Conservation (phyloP, 1,140 invertebrate species). For the Zaprionus vittiger region DNA sequence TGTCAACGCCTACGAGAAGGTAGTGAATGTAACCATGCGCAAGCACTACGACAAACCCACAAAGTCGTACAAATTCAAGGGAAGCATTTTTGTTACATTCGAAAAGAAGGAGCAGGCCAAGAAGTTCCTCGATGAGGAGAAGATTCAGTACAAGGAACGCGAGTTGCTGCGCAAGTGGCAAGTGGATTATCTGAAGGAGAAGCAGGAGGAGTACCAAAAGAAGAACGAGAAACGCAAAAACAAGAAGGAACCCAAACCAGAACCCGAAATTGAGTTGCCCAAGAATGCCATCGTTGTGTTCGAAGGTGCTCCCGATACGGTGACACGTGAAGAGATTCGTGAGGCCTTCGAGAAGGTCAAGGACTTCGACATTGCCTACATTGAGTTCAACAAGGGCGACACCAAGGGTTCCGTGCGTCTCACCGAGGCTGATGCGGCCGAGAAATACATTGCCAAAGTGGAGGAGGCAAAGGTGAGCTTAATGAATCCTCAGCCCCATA, state of each 20-base stretch:
- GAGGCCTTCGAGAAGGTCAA: constrained; percentile 87
- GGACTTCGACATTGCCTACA: constrained; percentile 88
- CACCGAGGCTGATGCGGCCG: constrained; percentile 88
- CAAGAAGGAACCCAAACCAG: constrained; percentile 85
- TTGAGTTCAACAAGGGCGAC: constrained; percentile 91
- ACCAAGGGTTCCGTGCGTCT: constrained; percentile 89
- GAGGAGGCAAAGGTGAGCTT: constrained; percentile 86
- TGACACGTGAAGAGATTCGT: constrained; percentile 89
- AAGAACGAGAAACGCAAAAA: constrained; percentile 85
- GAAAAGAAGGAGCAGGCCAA: constrained; percentile 90
- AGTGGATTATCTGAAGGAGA: constrained; percentile 89
- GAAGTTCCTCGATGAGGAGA: constrained; percentile 85
- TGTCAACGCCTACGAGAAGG: constrained; percentile 89
- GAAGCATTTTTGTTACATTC: constrained; percentile 95
- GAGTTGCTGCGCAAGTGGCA: constrained; percentile 90
- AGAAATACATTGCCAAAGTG: constrained; percentile 88
- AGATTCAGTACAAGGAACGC: constrained; percentile 89
- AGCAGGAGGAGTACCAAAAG: constrained; percentile 87
- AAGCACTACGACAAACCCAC: constrained; percentile 88
- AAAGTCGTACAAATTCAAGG: constrained; percentile 91
- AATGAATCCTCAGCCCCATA: constrained; percentile 81
- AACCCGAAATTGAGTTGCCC: constrained; percentile 86
- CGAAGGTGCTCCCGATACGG: constrained; percentile 86
- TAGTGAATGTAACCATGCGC: constrained; percentile 92
- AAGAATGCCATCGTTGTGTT: constrained; percentile 90